A percentile compares a stretch with the other conserved stretches of the same genome.
phyloP scores from a whole-genome alignment of 1,140 invertebrate genomes.

The Arion vulgaris region DNA sequence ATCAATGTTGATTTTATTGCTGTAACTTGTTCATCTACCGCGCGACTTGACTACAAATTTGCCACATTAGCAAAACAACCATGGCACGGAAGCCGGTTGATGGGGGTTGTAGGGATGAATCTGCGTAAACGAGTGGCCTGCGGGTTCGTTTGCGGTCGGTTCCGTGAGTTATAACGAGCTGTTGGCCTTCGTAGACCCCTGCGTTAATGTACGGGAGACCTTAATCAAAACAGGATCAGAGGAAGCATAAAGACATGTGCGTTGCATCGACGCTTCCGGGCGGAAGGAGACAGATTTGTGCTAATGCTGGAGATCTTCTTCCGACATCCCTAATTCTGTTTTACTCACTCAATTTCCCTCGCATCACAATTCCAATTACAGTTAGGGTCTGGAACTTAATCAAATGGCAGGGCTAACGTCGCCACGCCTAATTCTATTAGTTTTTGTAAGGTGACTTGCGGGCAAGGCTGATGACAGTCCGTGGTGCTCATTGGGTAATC shows the following conservation, averaged over 20 bases:
- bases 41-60: conserved; percentile 14
- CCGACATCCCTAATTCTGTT: conserved; percentile 47
- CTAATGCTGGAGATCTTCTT: conserved; percentile 16
- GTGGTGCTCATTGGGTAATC: conserved; percentile 27
- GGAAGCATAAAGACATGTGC: conserved; percentile 17
- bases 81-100: not conserved
- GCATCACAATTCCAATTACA: conserved; percentile 51
- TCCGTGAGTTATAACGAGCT: conserved; percentile 9
- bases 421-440: conserved; percentile 47
- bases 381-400: conserved; percentile 47
- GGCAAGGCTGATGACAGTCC: not conserved
- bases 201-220: conserved; percentile 41
- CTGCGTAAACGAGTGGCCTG: conserved; percentile 8
- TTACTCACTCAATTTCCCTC: conserved; percentile 52
- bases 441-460: conserved; percentile 18
- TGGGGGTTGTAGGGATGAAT: not conserved
- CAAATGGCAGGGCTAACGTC: conserved; percentile 43
- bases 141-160: conserved; percentile 2
- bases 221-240: conserved; percentile 50
- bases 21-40: conserved; percentile 9
- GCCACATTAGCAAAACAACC: conserved; percentile 5
- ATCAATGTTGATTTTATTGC: conserved; percentile 17
- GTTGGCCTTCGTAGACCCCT: conserved; percentile 3
- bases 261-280: conserved; percentile 23
- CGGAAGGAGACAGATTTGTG: conserved; percentile 29